These are phyloP conservation scores for Disparrhopalites patrizii DNA, from an alignment of 2,888 invertebrate species.

Conservation along the genomic window DNA sequence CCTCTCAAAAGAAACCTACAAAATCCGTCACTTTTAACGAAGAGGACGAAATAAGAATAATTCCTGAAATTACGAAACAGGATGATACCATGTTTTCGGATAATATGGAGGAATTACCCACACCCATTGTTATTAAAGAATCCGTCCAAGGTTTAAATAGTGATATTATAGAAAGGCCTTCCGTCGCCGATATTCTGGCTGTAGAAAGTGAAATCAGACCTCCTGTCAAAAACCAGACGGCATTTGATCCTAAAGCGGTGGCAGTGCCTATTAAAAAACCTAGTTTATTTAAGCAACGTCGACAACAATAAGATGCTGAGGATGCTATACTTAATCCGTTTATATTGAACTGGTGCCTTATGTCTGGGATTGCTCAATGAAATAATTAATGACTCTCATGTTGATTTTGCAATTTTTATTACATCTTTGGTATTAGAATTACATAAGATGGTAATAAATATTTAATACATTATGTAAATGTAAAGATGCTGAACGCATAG, in stretches of 20 bases:
- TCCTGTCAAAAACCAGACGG: too few species aligned
- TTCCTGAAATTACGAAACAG: neutral
- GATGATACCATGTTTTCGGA: neutral
- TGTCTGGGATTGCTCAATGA: neutral
- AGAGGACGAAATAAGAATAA: neutral
- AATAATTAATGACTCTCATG: too few species aligned
- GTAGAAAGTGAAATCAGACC: neutral
- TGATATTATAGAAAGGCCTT: neutral
- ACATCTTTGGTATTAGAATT: slow-evolving; percentile 17
- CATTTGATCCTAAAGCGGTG: neutral
- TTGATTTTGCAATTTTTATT: too few species aligned
- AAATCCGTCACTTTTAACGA: neutral
- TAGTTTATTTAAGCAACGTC: slow-evolving; percentile 24
- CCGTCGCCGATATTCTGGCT: neutral
- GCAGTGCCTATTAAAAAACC: slow-evolving; percentile 8
- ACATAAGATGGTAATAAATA: slow-evolving; percentile 6
- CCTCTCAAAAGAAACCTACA: neutral
- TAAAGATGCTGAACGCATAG: neutral
- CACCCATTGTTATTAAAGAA: neutral
- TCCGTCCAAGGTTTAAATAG: neutral
- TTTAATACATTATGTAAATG: neutral
- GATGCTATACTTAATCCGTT: neutral
- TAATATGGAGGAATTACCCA: neutral
- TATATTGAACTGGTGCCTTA: too few species aligned
- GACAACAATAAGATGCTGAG: neutral